phyloP scores from a whole-genome alignment of 2,797 vertebrate species.

The Microctenopoma lineatum region DNA sequence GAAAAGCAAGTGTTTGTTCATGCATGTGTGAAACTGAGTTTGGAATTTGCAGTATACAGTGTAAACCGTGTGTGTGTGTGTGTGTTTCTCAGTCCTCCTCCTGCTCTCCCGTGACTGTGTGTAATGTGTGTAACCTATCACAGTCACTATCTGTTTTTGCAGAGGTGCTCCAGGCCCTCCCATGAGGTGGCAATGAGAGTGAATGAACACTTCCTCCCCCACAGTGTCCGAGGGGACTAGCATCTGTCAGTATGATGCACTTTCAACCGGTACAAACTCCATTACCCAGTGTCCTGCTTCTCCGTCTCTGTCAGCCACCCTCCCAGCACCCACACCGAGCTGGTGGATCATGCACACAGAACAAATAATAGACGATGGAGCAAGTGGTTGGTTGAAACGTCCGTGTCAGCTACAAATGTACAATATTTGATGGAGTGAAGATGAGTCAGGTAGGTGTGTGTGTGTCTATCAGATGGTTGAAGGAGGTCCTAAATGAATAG shows the following conservation, averaged over 20 bases:
- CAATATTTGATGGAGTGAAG: neutral
- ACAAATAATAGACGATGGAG: neutral
- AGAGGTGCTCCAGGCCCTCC: conserved; percentile 46
- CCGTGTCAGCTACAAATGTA: conserved; percentile 1
- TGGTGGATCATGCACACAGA: conserved; percentile 1
- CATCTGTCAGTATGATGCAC: conserved; percentile 76
- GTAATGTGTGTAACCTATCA: conserved; percentile 33
- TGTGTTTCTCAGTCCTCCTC: conserved; percentile 4
- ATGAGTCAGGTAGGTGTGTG: neutral
- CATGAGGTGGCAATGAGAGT: conserved; percentile 60
- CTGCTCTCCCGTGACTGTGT: conserved; percentile 22
- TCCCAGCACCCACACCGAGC: conserved; percentile 27
- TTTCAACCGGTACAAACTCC: conserved; percentile 73
- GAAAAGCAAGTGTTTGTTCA: neutral
- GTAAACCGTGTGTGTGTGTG: neutral
- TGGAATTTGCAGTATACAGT: neutral
- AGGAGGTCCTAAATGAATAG: too few species aligned
- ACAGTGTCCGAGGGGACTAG: conserved; percentile 65
- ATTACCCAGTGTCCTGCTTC: conserved; percentile 74
- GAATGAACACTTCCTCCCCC: conserved; percentile 68
- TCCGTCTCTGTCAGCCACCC: conserved; percentile 67
- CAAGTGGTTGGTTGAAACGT: neutral
- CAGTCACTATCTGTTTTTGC: conserved; percentile 24
- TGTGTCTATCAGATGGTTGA: too few species aligned
- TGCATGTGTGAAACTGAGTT: neutral